Percentiles rank a stretch among this genome's conserved stretches.
Conservation (phyloP, 2,888 invertebrate genomes). For the Sericinus montela region DNA sequence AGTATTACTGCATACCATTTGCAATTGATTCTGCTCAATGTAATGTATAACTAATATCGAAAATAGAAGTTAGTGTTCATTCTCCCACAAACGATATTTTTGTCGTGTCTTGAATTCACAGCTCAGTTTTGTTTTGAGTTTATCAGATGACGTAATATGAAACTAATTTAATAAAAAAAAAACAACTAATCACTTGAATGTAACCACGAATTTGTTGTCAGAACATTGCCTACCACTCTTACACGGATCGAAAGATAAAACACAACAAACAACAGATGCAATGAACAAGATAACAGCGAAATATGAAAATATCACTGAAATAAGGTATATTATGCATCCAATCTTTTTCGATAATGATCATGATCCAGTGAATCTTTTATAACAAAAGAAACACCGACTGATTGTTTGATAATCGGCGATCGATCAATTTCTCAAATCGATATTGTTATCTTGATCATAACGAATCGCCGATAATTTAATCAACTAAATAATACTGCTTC, state of each 20-base stretch:
- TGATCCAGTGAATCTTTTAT: slow-evolving; percentile 4
- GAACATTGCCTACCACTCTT: background rate
- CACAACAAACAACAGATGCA: background rate
- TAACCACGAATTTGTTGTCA: background rate
- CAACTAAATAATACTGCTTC: slow-evolving; percentile 7
- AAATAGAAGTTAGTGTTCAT: too few species aligned
- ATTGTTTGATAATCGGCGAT: slow-evolving; percentile 10
- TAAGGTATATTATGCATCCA: too few species aligned
- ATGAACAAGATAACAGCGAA: background rate
- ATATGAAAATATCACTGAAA: too few species aligned
- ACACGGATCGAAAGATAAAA: background rate
- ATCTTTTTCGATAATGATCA: slow-evolving; percentile 1
- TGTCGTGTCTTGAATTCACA: too few species aligned
- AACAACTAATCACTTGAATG: too few species aligned
- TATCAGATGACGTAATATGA: too few species aligned
- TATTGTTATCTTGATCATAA: slow-evolving; percentile 17
- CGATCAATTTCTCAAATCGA: slow-evolving; percentile 18
- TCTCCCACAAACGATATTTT: too few species aligned
- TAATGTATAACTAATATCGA: too few species aligned
- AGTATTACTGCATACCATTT: too few species aligned
- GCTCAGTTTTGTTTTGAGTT: too few species aligned
- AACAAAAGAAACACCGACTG: slow-evolving; percentile 8
- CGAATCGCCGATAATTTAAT: slow-evolving; percentile 18
- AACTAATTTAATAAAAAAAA: too few species aligned
- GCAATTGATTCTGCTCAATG: too few species aligned